phyloP scores from a whole-genome alignment of 2,797 vertebrate genomes.

The Chaetodon trifasciatus region DNA sequence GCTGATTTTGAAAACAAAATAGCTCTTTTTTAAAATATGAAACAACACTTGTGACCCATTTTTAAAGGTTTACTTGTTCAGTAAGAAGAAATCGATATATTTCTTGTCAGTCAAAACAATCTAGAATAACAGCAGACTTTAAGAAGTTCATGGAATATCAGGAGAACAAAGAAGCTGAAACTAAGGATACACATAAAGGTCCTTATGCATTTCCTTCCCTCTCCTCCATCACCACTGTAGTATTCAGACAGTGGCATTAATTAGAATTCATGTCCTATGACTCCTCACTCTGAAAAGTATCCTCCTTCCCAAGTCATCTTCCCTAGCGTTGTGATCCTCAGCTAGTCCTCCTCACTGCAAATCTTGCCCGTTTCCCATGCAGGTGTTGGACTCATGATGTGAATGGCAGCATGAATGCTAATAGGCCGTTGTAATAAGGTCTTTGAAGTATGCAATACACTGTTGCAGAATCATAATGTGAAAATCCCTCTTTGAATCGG shows the following conservation, averaged over 20 bases:
- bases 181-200: constrained; percentile 19
- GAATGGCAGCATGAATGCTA: constrained; percentile 89
- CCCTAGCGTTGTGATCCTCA: constrained; percentile 78
- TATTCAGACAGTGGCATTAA: constrained; percentile 56
- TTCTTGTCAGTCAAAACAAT: constrained; percentile 7
- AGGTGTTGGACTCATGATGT: constrained; percentile 83
- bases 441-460: constrained; percentile 89
- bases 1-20: background rate
- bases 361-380: constrained; percentile 84
- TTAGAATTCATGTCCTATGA: constrained; percentile 72
- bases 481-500: constrained; percentile 86
- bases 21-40: background rate
- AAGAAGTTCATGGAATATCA: background rate
- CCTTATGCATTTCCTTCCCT: constrained; percentile 3
- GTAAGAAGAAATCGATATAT: background rate
- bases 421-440: constrained; percentile 84
- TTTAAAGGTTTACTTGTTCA: background rate
- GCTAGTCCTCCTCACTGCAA: constrained; percentile 70
- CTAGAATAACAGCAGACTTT: background rate
- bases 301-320: constrained; percentile 59
- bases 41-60: background rate
- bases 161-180: constrained; percentile 2
- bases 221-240: constrained; percentile 26
- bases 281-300: constrained; percentile 64
- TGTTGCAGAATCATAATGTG: constrained; percentile 85